Conservation (phyloP, 2,797 vertebrate genomes). For the Hipposideros larvatus region DNA sequence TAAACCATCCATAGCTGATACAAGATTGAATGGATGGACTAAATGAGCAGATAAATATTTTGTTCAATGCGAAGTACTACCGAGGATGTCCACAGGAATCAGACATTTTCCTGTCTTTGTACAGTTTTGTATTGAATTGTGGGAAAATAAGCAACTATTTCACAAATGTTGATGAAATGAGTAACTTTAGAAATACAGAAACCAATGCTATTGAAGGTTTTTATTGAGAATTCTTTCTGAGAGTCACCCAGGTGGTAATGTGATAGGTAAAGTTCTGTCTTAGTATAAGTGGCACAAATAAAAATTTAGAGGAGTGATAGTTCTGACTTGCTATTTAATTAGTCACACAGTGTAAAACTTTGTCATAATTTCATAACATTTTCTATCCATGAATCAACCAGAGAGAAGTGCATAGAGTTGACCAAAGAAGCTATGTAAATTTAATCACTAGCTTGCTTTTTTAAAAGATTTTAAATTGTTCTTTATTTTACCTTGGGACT, state of each 20-base stretch:
- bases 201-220: not conserved
- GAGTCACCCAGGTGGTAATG: not conserved
- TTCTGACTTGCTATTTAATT: not conserved
- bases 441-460: not conserved
- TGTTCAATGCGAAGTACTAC: not conserved
- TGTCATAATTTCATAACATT: not conserved
- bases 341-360: not conserved
- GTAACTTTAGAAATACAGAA: not conserved
- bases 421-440: not conserved
- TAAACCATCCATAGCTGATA: not conserved
- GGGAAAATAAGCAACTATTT: not conserved
- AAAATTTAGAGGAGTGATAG: not conserved
- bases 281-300: not conserved
- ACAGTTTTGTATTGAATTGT: not conserved
- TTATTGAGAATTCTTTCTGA: conserved; percentile 28
- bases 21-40: not conserved
- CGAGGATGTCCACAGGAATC: not conserved
- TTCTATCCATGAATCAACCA: not conserved
- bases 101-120: not conserved
- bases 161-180: not conserved
- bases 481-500: not conserved
- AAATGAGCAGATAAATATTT: not conserved
- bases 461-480: not conserved
- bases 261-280: not conserved
- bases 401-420: not conserved